phyloP scores from a whole-genome alignment of 1,140 invertebrate genomes.

The Leptinotarsa texana region DNA sequence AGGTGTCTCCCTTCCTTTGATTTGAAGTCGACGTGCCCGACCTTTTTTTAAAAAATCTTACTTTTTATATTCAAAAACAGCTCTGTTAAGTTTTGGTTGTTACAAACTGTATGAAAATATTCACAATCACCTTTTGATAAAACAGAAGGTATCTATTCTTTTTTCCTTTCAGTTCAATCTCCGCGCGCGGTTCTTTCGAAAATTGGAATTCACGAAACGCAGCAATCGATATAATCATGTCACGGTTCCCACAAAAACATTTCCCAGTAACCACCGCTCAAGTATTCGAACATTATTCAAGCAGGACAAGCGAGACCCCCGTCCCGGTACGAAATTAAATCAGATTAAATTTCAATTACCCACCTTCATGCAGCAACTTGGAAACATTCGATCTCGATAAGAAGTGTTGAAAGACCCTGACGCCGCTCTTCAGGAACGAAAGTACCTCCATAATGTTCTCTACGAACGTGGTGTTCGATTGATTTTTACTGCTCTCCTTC shows the following conservation, averaged over 20 bases:
- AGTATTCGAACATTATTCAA: slow-evolving; percentile 4
- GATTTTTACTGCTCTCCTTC: slow-evolving; percentile 53
- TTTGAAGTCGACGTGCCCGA: too few species aligned
- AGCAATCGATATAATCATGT: neutral
- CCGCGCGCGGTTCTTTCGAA: neutral
- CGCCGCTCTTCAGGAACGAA: slow-evolving; percentile 64
- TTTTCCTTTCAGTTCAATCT: too few species aligned
- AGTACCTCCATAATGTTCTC: slow-evolving; percentile 64
- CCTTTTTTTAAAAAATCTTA: too few species aligned
- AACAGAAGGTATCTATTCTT: too few species aligned
- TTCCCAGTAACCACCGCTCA: neutral
- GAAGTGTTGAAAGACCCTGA: slow-evolving; percentile 68
- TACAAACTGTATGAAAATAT: too few species aligned
- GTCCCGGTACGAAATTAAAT: neutral
- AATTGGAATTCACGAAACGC: neutral
- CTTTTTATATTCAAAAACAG: too few species aligned
- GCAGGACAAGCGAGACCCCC: neutral
- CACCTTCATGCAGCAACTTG: slow-evolving; percentile 60
- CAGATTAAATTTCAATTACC: slow-evolving; percentile 31
- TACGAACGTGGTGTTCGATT: slow-evolving; percentile 59
- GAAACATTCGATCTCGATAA: slow-evolving; percentile 64
- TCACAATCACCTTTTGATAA: too few species aligned
- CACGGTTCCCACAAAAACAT: neutral
- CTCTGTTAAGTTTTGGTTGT: too few species aligned
- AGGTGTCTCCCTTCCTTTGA: too few species aligned